Percentiles rank a stretch among this genome's conserved stretches.
phyloP scores from a whole-genome alignment of 2,113 vertebrate genomes.

The Hippopotamus amphibius region DNA sequence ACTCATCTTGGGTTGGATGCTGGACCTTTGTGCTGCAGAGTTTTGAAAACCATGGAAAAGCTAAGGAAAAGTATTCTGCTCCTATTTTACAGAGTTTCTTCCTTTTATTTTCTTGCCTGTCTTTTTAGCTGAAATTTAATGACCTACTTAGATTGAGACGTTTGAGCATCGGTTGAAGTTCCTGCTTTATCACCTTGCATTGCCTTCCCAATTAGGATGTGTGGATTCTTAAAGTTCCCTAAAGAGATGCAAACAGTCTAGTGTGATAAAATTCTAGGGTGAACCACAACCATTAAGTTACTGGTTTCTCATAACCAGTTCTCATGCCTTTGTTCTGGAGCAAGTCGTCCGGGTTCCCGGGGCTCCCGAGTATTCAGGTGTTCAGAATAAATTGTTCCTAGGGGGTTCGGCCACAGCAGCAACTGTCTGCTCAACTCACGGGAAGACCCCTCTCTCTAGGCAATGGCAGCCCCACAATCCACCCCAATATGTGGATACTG shows the following conservation, averaged over 20 bases:
- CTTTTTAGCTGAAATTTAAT: neutral
- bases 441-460: neutral
- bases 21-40: neutral
- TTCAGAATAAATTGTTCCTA: neutral
- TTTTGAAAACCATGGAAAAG: neutral
- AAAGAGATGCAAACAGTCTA: neutral
- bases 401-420: neutral
- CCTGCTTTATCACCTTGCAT: neutral
- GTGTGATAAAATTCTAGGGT: neutral
- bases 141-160: neutral
- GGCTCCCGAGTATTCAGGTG: accelerated
- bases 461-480: neutral
- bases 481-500: neutral
- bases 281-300: neutral
- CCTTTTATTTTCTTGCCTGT: neutral
- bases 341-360: neutral
- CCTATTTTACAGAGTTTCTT: neutral
- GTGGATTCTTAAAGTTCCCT: neutral
- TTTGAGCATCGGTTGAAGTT: neutral
- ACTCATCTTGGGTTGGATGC: neutral
- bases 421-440: neutral
- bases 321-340: neutral
- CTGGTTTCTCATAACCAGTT: neutral
- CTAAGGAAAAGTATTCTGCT: neutral
- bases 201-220: neutral